A percentile compares a stretch with the other conserved stretches of the same genome.
These are phyloP conservation scores for Belgica antarctica DNA, from an alignment of 2,888 invertebrate genomes.

Conservation along the genomic window DNA sequence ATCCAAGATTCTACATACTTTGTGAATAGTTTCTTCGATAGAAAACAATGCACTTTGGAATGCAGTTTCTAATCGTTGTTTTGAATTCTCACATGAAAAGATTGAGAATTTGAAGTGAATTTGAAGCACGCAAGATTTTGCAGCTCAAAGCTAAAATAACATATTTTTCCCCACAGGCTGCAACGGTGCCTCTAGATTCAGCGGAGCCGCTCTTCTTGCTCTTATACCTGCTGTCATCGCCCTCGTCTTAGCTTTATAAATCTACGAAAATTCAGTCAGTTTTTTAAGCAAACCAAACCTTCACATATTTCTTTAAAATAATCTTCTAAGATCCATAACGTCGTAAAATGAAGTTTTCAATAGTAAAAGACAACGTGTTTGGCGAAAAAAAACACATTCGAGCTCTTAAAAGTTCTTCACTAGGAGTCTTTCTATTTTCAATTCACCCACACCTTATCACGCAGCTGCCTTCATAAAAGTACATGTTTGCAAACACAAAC, in stretches of 20 bases:
- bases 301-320: neutral
- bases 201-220: neutral
- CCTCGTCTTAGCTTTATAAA: slow-evolving; percentile 34
- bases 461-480: slow-evolving; percentile 28
- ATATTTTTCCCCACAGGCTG: slow-evolving; percentile 7
- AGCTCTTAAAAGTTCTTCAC: neutral
- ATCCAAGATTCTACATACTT: no score
- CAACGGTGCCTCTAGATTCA: slow-evolving; percentile 30
- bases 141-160: no score
- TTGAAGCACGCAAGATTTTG: no score
- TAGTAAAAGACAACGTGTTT: slow-evolving; percentile 30
- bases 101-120: no score
- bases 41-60: no score
- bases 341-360: neutral
- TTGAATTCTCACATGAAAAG: no score
- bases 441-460: slow-evolving; percentile 18
- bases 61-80: no score
- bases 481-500: neutral
- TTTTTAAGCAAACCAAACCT: neutral
- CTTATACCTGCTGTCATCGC: slow-evolving; percentile 33
- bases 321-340: neutral
- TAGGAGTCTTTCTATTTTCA: neutral
- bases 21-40: no score
- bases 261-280: neutral
- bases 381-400: neutral